Evolutionary conservation across 2,888 invertebrate genomes (phyloP).

Genomic region (Ormia ochracea): DNA sequence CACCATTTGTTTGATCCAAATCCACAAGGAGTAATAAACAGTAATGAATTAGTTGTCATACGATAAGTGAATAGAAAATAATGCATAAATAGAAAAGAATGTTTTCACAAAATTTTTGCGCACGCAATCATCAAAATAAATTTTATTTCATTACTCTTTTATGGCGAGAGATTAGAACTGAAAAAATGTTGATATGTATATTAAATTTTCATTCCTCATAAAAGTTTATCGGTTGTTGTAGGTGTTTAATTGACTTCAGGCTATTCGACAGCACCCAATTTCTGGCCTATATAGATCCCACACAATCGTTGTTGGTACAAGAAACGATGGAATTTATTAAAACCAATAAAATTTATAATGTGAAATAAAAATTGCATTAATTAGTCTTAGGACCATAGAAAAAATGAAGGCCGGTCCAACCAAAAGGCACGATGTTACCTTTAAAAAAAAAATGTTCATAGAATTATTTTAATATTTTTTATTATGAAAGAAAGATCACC

Average conservation of each 20-base stretch:
- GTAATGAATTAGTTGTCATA: not conserved
- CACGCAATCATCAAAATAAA: not conserved
- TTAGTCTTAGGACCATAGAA: too few species aligned
- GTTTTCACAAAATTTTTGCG: not conserved
- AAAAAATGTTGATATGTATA: not conserved
- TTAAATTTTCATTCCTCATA: not conserved
- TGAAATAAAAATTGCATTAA: too few species aligned
- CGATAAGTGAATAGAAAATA: not conserved
- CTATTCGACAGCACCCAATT: not conserved
- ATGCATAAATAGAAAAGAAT: not conserved
- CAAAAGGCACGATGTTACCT: too few species aligned
- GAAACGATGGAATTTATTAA: not conserved
- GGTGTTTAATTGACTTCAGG: slow-evolving; percentile 3
- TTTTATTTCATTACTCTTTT: not conserved
- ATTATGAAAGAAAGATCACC: too few species aligned
- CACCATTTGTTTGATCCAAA: not conserved
- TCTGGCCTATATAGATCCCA: not conserved
- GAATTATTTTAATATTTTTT: too few species aligned
- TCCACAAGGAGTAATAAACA: not conserved
- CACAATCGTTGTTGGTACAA: not conserved
- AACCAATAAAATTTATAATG: not conserved
- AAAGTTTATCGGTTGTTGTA: slow-evolving; percentile 4
- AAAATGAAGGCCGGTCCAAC: too few species aligned
- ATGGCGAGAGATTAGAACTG: not conserved
- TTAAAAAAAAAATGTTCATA: too few species aligned